phyloP scores from a whole-genome alignment of 2,797 vertebrate species.

The Diglossa cyanea region DNA sequence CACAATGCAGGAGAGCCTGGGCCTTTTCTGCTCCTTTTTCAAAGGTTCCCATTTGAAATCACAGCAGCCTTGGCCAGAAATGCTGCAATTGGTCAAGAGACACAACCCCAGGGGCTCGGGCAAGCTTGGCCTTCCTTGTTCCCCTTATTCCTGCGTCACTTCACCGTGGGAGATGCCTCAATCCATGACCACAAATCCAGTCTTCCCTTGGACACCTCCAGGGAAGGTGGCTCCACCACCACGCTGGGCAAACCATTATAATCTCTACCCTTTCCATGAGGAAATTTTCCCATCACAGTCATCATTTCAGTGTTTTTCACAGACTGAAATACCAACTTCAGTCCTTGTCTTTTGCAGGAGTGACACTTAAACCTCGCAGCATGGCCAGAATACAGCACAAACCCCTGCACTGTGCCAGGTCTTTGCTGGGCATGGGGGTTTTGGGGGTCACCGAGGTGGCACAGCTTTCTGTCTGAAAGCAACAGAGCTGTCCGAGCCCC shows the following conservation, averaged over 20 bases:
- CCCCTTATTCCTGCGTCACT: not conserved
- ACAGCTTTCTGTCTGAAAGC: not conserved
- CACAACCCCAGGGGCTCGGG: not conserved
- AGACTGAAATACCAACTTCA: rapidly evolving
- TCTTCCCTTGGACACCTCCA: not conserved
- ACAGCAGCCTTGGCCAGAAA: not conserved
- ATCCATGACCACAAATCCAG: not conserved
- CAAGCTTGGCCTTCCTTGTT: not conserved
- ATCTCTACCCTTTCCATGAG: not conserved
- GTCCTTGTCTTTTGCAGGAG: not conserved
- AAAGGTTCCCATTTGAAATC: not conserved
- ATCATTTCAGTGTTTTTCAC: not conserved
- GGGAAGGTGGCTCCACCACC: rapidly evolving
- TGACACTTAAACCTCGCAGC: rapidly evolving
- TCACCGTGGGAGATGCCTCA: rapidly evolving
- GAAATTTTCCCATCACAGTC: rapidly evolving
- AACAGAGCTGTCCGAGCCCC: rapidly evolving
- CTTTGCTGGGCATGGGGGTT: rapidly evolving
- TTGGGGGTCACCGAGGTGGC: rapidly evolving
- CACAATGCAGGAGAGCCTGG: rapidly evolving
- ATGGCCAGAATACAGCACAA: rapidly evolving
- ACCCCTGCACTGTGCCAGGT: rapidly evolving
- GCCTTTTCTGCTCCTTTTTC: not conserved
- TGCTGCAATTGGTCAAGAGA: rapidly evolving
- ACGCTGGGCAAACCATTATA: not conserved